phyloP scores from a whole-genome alignment of 2,113 vertebrate genomes.

The Scatophagus argus region DNA sequence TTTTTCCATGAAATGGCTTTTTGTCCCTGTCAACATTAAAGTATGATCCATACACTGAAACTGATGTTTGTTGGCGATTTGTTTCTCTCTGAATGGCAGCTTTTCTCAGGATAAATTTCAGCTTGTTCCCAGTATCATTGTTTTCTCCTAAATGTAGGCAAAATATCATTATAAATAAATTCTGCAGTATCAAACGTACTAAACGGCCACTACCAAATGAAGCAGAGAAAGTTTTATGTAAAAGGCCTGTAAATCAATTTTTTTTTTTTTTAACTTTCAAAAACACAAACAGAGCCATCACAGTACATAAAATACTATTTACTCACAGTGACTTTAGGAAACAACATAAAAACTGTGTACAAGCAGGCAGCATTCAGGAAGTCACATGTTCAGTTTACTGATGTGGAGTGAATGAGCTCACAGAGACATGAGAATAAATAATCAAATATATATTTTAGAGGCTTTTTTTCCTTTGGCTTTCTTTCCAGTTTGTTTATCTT shows the following conservation, averaged over 20 bases:
- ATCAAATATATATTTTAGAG: conserved; percentile 42
- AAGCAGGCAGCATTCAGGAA: conserved; percentile 27
- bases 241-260: not conserved
- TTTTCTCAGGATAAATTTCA: not conserved
- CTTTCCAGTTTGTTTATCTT: conserved; percentile 21
- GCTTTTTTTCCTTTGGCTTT: conserved; percentile 55
- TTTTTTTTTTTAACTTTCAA: not conserved
- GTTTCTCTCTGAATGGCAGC: not conserved
- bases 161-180: not conserved
- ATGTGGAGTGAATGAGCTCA: conserved; percentile 14
- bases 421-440: conserved; percentile 63
- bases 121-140: not conserved
- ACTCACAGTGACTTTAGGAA: conserved; percentile 18
- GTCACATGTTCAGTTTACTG: not conserved
- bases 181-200: not conserved
- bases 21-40: conserved; percentile 75
- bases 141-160: not conserved
- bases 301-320: conserved; percentile 52
- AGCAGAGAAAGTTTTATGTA: not conserved
- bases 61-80: not conserved
- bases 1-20: conserved; percentile 82
- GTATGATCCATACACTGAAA: conserved; percentile 30
- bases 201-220: not conserved
- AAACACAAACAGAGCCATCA: conserved; percentile 12
- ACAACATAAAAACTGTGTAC: not conserved